Evolutionary conservation across 2,888 invertebrate species (phyloP).

Genomic region (Drosophila phalerata): DNA sequence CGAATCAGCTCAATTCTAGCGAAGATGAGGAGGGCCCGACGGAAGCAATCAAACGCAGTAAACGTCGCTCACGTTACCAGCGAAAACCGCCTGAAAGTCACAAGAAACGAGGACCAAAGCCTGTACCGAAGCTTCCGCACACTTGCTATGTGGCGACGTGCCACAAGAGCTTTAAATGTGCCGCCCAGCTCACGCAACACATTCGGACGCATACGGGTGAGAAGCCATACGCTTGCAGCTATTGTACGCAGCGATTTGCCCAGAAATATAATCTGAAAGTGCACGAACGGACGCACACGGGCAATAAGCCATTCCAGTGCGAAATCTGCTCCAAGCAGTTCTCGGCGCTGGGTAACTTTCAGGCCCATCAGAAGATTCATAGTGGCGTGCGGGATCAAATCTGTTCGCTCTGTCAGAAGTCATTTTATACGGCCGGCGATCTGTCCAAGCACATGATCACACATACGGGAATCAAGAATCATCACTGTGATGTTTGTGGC

Average conservation of each 20-base stretch:
- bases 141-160: constrained; percentile 87
- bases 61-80: constrained; percentile 86
- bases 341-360: constrained; percentile 88
- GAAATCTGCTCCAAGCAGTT: constrained; percentile 89
- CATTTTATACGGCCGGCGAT: constrained; percentile 88
- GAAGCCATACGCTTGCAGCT: constrained; percentile 87
- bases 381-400: constrained; percentile 88
- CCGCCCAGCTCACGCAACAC: constrained; percentile 88
- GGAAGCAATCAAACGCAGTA: constrained; percentile 67
- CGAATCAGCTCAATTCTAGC: constrained; percentile 50
- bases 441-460: constrained; percentile 88
- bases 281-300: constrained; percentile 87
- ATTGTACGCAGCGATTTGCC: constrained; percentile 87
- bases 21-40: constrained; percentile 74
- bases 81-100: constrained; percentile 87
- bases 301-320: constrained; percentile 88
- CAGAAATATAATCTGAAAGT: constrained; percentile 88
- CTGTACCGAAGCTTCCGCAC: constrained; percentile 87
- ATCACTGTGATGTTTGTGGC: constrained; percentile 88
- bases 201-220: constrained; percentile 88
- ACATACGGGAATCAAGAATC: constrained; percentile 87
- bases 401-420: constrained; percentile 87
- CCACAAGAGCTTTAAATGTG: constrained; percentile 88
- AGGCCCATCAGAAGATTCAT: constrained; percentile 89
- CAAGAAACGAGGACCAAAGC: constrained; percentile 88